A percentile compares a stretch with the other conserved stretches of the same genome.
These are phyloP conservation scores for Onychostruthus taczanowskii DNA, from an alignment of 2,113 vertebrate genomes.

Conservation along the genomic window DNA sequence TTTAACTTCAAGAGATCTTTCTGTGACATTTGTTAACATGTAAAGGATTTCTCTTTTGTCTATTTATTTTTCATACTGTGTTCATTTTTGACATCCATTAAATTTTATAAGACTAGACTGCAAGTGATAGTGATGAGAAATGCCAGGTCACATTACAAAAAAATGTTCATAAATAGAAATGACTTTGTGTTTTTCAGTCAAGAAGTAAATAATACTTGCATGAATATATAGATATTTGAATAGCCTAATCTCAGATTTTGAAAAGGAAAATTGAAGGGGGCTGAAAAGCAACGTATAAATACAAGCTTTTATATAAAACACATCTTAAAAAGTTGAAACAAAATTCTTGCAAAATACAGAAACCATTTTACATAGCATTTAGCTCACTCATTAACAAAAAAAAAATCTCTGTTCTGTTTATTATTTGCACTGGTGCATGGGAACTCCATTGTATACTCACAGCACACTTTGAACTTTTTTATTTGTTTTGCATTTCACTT, in stretches of 20 bases:
- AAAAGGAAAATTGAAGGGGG: conserved; percentile 18
- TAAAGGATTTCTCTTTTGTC: conserved; percentile 42
- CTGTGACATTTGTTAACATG: conserved; percentile 40
- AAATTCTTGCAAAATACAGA: neutral
- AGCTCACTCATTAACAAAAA: neutral
- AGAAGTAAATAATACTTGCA: conserved; percentile 70
- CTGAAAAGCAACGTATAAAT: neutral
- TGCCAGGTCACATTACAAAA: conserved; percentile 69
- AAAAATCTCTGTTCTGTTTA: neutral
- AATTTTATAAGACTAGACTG: conserved; percentile 72
- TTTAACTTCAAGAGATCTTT: conserved; percentile 48
- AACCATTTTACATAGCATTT: neutral
- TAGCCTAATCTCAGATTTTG: conserved; percentile 47
- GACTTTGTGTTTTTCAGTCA: conserved; percentile 67
- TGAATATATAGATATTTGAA: conserved; percentile 28
- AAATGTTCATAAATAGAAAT: conserved; percentile 70
- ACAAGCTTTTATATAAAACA: neutral
- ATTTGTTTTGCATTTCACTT: neutral
- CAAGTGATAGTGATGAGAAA: conserved; percentile 66
- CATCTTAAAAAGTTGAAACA: neutral
- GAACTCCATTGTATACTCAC: neutral
- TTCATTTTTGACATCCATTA: conserved; percentile 72
- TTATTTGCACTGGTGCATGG: neutral
- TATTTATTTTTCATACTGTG: conserved; percentile 67
- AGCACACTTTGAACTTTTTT: neutral